A percentile compares a stretch with the other conserved stretches of the same genome.
These are phyloP conservation scores for Rhincodon typus DNA, from an alignment of 2,797 vertebrate genomes.

Conservation along the genomic window DNA sequence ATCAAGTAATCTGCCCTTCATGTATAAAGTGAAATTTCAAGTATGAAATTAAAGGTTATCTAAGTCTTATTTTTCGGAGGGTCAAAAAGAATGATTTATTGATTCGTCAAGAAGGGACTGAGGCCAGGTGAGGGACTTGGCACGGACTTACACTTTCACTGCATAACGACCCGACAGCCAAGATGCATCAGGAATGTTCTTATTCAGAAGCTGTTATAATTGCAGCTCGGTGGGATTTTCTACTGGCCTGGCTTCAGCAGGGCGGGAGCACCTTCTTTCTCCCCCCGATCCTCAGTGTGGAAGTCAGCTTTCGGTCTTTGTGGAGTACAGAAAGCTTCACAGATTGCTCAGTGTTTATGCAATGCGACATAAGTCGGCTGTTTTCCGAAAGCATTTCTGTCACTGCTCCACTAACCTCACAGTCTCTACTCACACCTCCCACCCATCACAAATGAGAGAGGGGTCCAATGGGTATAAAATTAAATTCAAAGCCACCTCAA, in stretches of 20 bases:
- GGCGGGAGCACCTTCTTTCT: not conserved
- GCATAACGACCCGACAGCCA: not conserved
- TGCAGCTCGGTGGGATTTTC: slow-evolving; percentile 24
- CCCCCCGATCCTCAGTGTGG: not conserved
- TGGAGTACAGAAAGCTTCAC: not conserved
- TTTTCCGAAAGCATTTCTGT: slow-evolving; percentile 32
- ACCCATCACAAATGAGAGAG: not conserved
- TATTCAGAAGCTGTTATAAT: slow-evolving; percentile 17
- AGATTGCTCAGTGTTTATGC: not conserved
- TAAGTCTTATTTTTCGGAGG: not conserved
- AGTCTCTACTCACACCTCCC: not conserved
- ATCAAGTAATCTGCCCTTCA: slow-evolving; percentile 1
- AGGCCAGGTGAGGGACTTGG: not conserved
- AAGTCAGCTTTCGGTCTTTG: not conserved
- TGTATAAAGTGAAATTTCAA: slow-evolving; percentile 8
- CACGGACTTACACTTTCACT: not conserved
- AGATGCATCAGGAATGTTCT: slow-evolving; percentile 9
- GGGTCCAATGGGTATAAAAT: not conserved
- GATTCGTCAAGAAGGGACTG: not conserved
- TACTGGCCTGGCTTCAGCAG: not conserved
- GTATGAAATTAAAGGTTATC: not conserved
- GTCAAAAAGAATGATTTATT: not conserved
- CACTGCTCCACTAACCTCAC: not conserved
- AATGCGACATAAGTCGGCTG: slow-evolving; percentile 32
- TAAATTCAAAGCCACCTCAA: slow-evolving; percentile 12